phyloP scores from a whole-genome alignment of 23 tunicate genomes.

The Ascidia mentula region DNA sequence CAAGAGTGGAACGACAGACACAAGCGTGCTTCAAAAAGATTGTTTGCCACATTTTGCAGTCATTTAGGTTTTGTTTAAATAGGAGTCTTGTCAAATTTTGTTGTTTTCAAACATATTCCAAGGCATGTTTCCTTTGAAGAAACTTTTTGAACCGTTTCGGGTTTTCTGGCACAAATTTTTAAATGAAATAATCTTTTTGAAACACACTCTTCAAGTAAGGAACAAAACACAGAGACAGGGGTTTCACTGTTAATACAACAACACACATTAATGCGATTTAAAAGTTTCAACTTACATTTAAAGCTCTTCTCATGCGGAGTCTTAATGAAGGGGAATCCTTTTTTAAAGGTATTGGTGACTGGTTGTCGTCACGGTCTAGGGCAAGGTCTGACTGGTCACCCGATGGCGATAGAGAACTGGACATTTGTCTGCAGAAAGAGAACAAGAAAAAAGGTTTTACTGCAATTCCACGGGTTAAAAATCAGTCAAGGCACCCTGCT shows the following conservation, averaged over 20 bases:
- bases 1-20: background rate
- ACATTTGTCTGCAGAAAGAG: background rate
- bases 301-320: constrained; percentile 28
- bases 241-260: background rate
- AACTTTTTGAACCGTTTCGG: too few species aligned
- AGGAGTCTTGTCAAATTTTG: too few species aligned
- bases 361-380: background rate
- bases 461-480: too few species aligned
- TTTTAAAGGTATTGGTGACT: background rate
- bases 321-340: constrained; percentile 19
- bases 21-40: background rate
- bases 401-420: background rate
- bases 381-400: background rate
- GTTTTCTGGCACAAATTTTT: too few species aligned
- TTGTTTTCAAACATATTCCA: too few species aligned
- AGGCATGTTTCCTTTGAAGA: too few species aligned
- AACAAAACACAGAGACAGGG: background rate
- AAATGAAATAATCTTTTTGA: background rate
- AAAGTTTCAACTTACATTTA: constrained; percentile 27
- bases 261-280: background rate
- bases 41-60: too few species aligned
- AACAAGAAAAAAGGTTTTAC: too few species aligned
- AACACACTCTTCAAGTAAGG: background rate
- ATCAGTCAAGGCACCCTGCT: too few species aligned
- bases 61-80: too few species aligned